Conservation (phyloP, 2,797 vertebrate species). For the Pantherophis vulpinus region DNA sequence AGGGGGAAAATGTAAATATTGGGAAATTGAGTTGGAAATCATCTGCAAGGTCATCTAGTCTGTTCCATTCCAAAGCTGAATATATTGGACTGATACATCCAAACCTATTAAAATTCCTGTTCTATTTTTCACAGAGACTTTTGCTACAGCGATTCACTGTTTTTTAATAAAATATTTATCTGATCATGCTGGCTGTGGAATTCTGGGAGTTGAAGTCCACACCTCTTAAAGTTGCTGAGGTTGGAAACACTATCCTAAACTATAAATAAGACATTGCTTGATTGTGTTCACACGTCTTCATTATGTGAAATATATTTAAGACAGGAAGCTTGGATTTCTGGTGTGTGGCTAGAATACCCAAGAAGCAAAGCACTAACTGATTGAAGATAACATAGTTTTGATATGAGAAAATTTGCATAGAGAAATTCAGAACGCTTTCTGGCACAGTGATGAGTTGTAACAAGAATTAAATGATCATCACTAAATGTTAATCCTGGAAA, state of each 20-base stretch:
- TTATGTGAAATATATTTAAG: background rate
- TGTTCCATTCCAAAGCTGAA: slow-evolving; percentile 5
- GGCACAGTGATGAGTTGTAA: background rate
- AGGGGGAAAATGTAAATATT: slow-evolving; percentile 39
- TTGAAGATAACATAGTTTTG: background rate
- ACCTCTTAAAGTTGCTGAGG: background rate
- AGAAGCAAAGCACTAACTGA: background rate
- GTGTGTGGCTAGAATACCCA: background rate
- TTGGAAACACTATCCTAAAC: background rate
- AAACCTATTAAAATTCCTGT: background rate
- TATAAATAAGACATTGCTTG: background rate
- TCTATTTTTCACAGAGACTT: background rate
- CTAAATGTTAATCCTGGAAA: background rate
- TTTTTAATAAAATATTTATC: slow-evolving; percentile 15
- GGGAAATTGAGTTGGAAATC: slow-evolving; percentile 23
- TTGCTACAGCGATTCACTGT: background rate
- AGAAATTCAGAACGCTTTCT: background rate
- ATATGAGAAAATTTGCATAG: background rate
- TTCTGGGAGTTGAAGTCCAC: background rate
- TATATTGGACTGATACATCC: background rate
- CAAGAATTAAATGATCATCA: background rate
- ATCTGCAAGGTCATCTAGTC: slow-evolving; percentile 18
- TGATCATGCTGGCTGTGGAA: background rate
- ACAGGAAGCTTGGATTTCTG: background rate
- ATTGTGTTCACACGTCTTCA: background rate